These are phyloP conservation scores for Lithobates sylvaticus DNA, from an alignment of 2,797 vertebrate species.

Conservation along the genomic window DNA sequence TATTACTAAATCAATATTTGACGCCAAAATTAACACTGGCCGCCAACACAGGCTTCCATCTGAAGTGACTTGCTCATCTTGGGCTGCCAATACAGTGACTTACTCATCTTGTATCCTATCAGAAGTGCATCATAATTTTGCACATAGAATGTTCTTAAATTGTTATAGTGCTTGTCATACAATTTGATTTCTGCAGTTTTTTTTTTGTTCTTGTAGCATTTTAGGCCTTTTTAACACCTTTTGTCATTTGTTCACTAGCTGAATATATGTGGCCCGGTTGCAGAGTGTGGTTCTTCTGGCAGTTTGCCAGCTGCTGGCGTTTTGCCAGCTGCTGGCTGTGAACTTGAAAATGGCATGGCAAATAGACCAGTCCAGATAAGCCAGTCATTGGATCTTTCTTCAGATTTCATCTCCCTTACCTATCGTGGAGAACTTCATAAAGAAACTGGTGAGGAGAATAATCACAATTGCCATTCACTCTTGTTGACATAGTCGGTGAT, in stretches of 20 bases:
- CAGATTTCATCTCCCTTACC: conserved; percentile 83
- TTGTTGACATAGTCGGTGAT: too few species aligned
- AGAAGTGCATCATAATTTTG: too few species aligned
- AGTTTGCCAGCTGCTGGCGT: conserved; percentile 60
- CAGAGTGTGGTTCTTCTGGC: conserved; percentile 72
- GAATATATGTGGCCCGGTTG: conserved; percentile 84
- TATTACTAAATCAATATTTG: too few species aligned
- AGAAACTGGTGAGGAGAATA: conserved; percentile 73
- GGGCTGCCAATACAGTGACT: too few species aligned
- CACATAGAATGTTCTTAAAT: too few species aligned
- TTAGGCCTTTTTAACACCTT: too few species aligned
- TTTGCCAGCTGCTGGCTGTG: conserved; percentile 80
- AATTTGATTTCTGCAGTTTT: neutral
- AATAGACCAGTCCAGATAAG: conserved; percentile 79
- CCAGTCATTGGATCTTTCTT: conserved; percentile 84
- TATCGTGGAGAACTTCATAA: conserved; percentile 78
- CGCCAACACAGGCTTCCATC: too few species aligned
- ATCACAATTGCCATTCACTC: neutral
- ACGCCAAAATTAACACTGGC: too few species aligned
- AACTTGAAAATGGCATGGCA: conserved; percentile 71
- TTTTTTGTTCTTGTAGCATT: neutral
- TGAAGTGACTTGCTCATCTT: too few species aligned
- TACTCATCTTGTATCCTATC: too few species aligned
- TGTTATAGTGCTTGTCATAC: neutral
- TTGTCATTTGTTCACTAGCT: conserved; percentile 76